Evolutionary conservation across 2,888 invertebrate genomes (phyloP), one percentile per base, ranked within the genome.

Genomic region (Heterodera filipjevi): DNA sequence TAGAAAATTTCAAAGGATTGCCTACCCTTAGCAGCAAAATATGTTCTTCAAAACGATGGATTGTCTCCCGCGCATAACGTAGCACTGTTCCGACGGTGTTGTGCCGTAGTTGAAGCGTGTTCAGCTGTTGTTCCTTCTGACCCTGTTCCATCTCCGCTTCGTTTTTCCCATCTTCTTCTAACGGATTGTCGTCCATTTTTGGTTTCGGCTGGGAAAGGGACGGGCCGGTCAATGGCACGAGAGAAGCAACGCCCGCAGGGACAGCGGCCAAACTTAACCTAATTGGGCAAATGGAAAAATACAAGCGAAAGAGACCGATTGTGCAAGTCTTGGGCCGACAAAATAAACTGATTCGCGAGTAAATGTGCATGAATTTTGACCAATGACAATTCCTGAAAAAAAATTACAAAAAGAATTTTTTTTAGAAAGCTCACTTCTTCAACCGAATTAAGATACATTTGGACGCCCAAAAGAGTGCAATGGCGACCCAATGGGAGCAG

Each of bases 341-440:
- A 33, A 19, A 81, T 19, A 14, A 81, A 27, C 39, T 81, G 83
- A 27, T 81, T 77, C n/a, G 82, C 72, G 10, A 81, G 75, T 10
- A 81, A 39, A 64, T 83, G 83, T 8, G 81, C 71, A 30, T 82
- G 76, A 27, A 83, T 33, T 53, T 73, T 35, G 66, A 76, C 79
- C 46, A 79, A 46, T 44, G 76, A 19, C 66, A 49, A 33, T 19
- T 75, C 75, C 44, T 75, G 10, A 27, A 68, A 35, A 68, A n/a
- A 68, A 33, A 27, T n/a, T 6, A 3, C 27, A 12, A 39, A 39
- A 39, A 10, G 39, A 39, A 14, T 3, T n/a, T 12, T 66, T 19
- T 27, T 27, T 16, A n/a, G 32, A 30, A 14, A 49, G 16, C 19
- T 12, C 8, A 72, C 72, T 32, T 27, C 33, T 10, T 49, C 75